Conservation (phyloP, 2,888 invertebrate genomes). For the Drosophila mercatorum region DNA sequence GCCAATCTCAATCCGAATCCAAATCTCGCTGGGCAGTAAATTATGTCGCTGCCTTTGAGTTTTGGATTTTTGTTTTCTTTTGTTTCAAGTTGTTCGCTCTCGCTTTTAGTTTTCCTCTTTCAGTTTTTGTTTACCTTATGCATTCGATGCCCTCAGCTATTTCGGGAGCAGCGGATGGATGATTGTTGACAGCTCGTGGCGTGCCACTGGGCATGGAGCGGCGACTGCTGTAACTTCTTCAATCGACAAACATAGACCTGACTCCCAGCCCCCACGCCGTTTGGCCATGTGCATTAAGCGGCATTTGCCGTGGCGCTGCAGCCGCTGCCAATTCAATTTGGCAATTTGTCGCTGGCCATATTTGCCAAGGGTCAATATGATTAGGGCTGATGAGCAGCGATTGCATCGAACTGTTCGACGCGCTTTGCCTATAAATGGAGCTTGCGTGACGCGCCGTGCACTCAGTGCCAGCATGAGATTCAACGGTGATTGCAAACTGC, state of each 20-base stretch:
- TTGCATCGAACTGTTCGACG: slow-evolving; percentile 49
- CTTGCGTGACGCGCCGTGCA: slow-evolving; percentile 3
- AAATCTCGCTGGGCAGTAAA: background rate
- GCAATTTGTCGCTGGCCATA: slow-evolving; percentile 58
- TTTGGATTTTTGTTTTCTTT: slow-evolving; percentile 18
- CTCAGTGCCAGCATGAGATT: slow-evolving; percentile 60
- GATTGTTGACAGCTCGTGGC: background rate
- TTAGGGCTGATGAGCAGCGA: slow-evolving; percentile 66
- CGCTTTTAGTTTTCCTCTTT: slow-evolving; percentile 1
- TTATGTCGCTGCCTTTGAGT: slow-evolving; percentile 14
- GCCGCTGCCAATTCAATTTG: slow-evolving; percentile 52
- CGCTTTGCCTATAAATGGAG: slow-evolving; percentile 51
- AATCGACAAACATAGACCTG: slow-evolving; percentile 29
- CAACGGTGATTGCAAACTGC: slow-evolving; percentile 29
- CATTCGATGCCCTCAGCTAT: slow-evolving; percentile 31
- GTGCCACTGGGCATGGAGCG: background rate
- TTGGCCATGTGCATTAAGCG: slow-evolving; percentile 36
- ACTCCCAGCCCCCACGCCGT: slow-evolving; percentile 20
- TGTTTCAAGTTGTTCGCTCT: slow-evolving; percentile 8
- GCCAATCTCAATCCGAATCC: background rate
- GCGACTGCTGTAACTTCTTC: slow-evolving; percentile 1
- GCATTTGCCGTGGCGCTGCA: slow-evolving; percentile 43
- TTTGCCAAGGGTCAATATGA: slow-evolving; percentile 78
- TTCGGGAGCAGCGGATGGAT: slow-evolving; percentile 19
- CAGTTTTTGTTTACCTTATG: slow-evolving; percentile 24